A percentile compares a stretch with the other conserved stretches of the same genome.
Evolutionary conservation across 2,888 invertebrate species (phyloP).

Genomic region (Napeogenes inachia): DNA sequence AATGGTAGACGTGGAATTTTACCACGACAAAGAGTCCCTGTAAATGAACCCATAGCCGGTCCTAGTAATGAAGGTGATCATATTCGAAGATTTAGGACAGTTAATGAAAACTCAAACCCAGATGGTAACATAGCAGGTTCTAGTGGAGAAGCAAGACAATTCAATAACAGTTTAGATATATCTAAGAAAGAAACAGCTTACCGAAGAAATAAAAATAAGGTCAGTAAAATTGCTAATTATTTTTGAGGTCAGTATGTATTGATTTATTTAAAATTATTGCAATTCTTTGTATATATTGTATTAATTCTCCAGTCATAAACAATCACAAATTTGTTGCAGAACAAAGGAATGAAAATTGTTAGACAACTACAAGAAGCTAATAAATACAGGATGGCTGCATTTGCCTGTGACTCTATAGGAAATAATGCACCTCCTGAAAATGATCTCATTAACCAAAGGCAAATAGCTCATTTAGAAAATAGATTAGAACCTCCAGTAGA

Average conservation of each 20-base stretch:
- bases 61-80: constrained; percentile 58
- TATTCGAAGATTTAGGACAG: constrained; percentile 32
- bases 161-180: constrained; percentile 45
- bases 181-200: constrained; percentile 55
- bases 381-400: constrained; percentile 74
- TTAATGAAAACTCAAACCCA: constrained; percentile 44
- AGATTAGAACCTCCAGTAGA: constrained; percentile 57
- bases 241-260: not conserved
- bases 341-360: constrained; percentile 69
- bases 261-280: not conserved
- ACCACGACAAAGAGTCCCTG: constrained; percentile 53
- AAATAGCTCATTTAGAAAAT: constrained; percentile 66
- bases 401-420: constrained; percentile 64
- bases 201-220: constrained; percentile 64
- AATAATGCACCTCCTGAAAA: constrained; percentile 59
- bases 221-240: constrained; percentile 24
- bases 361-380: constrained; percentile 71
- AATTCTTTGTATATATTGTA: not conserved
- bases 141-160: constrained; percentile 44
- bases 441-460: constrained; percentile 71
- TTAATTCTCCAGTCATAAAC: too few species aligned
- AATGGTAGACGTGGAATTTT: constrained; percentile 82
- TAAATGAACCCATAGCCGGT: constrained; percentile 62
- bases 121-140: constrained; percentile 41
- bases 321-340: constrained; percentile 50